phyloP scores from a whole-genome alignment of 2,113 vertebrate genomes.

The Lagopus leucura region DNA sequence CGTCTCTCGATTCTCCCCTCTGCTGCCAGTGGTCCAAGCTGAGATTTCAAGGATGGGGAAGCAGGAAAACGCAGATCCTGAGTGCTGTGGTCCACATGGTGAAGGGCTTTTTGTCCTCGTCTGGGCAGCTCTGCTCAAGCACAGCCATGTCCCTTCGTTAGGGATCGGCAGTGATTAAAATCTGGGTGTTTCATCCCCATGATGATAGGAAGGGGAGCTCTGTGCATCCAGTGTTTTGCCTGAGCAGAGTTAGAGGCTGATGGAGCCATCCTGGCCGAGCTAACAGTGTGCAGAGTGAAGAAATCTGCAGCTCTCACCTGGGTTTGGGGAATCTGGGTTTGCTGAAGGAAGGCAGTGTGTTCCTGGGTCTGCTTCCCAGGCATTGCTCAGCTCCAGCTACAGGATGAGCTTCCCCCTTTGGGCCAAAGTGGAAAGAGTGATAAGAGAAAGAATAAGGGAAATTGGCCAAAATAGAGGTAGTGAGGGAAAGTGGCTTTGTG shows the following conservation, averaged over 20 bases:
- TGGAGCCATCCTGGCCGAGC: neutral
- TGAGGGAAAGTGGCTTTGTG: accelerated
- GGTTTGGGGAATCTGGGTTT: neutral
- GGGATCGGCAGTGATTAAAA: neutral
- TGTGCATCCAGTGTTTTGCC: neutral
- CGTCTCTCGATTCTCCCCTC: conserved; percentile 34
- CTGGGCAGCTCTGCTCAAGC: neutral
- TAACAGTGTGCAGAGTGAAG: neutral
- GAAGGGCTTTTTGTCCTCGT: neutral
- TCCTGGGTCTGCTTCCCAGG: accelerated
- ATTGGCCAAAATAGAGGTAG: neutral
- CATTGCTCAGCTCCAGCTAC: neutral
- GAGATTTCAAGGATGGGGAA: conserved; percentile 4
- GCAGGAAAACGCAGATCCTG: neutral
- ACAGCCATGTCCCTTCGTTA: neutral
- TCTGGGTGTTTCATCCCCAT: neutral
- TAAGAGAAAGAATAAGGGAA: neutral
- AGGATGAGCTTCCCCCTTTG: neutral
- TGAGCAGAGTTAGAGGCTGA: neutral
- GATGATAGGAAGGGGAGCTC: neutral
- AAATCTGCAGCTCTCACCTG: neutral
- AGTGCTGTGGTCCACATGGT: accelerated
- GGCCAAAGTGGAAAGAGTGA: accelerated
- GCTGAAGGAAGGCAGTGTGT: neutral
- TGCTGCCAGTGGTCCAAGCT: conserved; percentile 23